Percentiles rank a stretch among this genome's conserved stretches.
Evolutionary conservation across 2,888 invertebrate species (phyloP).

Genomic region (Mellilla xanthometata): DNA sequence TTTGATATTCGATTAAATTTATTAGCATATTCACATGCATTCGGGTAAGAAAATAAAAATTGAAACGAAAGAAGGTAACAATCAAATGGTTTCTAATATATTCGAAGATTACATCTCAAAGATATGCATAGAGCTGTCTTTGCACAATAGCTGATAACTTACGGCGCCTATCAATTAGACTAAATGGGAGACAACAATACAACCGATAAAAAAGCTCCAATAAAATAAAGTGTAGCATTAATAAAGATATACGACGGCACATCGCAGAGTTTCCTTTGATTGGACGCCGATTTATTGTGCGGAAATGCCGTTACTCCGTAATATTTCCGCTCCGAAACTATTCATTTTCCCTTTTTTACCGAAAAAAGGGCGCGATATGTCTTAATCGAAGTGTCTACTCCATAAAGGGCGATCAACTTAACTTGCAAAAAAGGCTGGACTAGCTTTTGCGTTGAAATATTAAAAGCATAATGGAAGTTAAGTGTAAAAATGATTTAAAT

Average conservation of each 20-base stretch:
- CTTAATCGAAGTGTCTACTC: conserved; percentile 68
- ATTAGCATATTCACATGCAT: no score
- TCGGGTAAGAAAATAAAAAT: no score
- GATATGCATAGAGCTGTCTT: conserved; percentile 4
- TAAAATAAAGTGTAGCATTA: conserved; percentile 80
- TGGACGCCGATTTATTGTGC: conserved; percentile 81
- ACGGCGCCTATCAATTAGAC: conserved; percentile 58
- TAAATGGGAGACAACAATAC: conserved; percentile 66
- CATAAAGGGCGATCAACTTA: conserved; percentile 36
- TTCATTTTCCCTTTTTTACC: conserved; percentile 80
- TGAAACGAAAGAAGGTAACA: no score
- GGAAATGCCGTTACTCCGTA: conserved; percentile 81
- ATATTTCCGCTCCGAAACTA: conserved; percentile 79
- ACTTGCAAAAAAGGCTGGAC: conserved; percentile 4
- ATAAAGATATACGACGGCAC: conserved; percentile 73
- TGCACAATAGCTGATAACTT: conserved; percentile 6
- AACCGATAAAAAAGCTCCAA: conserved; percentile 71
- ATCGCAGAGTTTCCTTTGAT: conserved; percentile 75
- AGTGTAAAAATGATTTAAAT: no score
- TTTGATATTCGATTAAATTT: no score
- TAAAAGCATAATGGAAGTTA: no score
- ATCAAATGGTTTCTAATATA: no score
- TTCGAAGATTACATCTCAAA: no score
- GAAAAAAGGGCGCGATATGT: conserved; percentile 80
- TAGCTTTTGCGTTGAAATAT: background rate